Evolutionary conservation across 92 coral and sea anemone species (phyloP).

Genomic region (Umimayanthus kanabou): DNA sequence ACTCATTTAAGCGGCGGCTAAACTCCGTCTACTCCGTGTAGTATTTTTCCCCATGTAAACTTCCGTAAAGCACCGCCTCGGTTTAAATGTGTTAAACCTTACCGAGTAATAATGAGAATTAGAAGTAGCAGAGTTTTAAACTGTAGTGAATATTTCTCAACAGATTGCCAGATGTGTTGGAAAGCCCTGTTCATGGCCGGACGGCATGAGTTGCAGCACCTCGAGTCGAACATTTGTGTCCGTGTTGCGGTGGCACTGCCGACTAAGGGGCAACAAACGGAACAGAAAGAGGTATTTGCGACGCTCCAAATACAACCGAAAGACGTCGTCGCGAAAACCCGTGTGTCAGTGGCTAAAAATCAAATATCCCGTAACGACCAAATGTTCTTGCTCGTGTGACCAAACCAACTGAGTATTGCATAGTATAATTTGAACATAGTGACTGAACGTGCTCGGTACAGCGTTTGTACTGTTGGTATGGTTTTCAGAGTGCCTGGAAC

Average conservation of each 20-base stretch:
- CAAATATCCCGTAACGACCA: conserved; percentile 34
- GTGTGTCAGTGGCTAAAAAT: conserved; percentile 54
- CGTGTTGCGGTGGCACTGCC: conserved; percentile 76
- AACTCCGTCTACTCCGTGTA: too few species aligned
- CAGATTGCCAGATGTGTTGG: conserved; percentile 71
- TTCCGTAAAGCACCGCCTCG: too few species aligned
- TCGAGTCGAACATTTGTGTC: conserved; percentile 55
- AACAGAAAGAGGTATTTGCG: conserved; percentile 13
- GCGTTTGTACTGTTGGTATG: too few species aligned
- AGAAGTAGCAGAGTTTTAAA: not conserved
- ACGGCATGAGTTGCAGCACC: conserved; percentile 63
- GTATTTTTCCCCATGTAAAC: too few species aligned
- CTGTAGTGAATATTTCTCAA: not conserved
- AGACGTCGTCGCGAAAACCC: conserved; percentile 16
- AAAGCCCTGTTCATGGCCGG: conserved; percentile 74
- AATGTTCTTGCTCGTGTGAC: conserved; percentile 50
- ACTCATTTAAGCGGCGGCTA: too few species aligned
- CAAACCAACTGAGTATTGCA: not conserved
- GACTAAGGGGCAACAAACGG: conserved; percentile 23
- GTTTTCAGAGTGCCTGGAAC: not conserved
- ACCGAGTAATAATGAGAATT: too few species aligned
- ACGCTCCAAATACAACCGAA: conserved; percentile 27
- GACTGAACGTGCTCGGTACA: not conserved
- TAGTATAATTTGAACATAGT: not conserved
- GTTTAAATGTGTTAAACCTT: too few species aligned